Conservation (phyloP, 2,113 vertebrate genomes). For the Coregonus clupeaformis region DNA sequence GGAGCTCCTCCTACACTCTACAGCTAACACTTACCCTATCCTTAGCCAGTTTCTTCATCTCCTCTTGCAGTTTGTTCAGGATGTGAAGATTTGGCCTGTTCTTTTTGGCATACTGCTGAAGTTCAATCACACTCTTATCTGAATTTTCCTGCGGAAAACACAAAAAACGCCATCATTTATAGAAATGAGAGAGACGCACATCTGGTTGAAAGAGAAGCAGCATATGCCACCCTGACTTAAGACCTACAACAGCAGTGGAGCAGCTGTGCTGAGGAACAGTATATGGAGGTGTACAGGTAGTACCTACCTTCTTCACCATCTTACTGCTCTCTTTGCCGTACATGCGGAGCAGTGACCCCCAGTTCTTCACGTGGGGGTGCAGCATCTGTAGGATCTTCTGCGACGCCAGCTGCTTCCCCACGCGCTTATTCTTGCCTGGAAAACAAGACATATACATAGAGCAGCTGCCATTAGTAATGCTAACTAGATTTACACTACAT, state of each 20-base stretch:
- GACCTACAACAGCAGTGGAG: not conserved
- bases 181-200: not conserved
- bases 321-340: constrained; percentile 97
- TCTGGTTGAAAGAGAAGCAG: not conserved
- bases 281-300: too few species aligned
- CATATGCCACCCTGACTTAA: too few species aligned
- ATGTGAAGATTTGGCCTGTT: constrained; percentile 99
- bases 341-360: constrained; percentile 97
- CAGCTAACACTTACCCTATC: constrained; percentile 79
- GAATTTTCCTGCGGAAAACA: constrained; percentile 82
- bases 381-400: constrained; percentile 98
- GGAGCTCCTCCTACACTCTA: not conserved
- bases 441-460: not conserved
- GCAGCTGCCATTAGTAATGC: constrained; percentile 3
- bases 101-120: constrained; percentile 99
- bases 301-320: constrained; percentile 94
- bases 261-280: not conserved
- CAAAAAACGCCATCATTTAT: not conserved
- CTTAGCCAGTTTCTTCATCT: constrained; percentile 92
- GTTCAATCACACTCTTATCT: constrained; percentile 96
- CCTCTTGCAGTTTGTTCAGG: constrained; percentile 96
- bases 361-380: constrained; percentile 97
- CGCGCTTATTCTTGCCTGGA: constrained; percentile 95
- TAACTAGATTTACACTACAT: too few species aligned
- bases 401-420: constrained; percentile 95